Base-by-base conservation (phyloP, 1,140 invertebrate species). In the Leptopilina clavipes region DNA sequence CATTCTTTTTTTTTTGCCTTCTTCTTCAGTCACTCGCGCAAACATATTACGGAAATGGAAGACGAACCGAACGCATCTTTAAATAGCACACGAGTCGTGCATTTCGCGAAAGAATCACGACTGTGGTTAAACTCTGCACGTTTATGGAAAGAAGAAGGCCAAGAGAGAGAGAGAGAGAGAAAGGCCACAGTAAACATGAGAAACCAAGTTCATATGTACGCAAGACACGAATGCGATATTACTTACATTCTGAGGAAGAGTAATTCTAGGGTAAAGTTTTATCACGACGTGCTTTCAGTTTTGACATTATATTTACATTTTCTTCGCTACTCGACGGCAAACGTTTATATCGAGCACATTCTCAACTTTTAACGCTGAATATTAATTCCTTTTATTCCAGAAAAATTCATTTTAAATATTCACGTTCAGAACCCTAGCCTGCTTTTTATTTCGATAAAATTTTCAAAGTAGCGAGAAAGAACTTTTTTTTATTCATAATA, bases 231-330 rank as follows among this genome's bases (percentile, higher is more conserved):
- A 65, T 65, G 22, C 59, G 59, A 65, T 65, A 65, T 65, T 65
- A 65, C 59, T 65, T 65, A 65, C 59, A 65, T 65, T 65, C 25
- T 65, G 59, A 65, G 59, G 25, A 65, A 31, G 25, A 65, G 59
- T 65, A 65, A 65, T 65, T 65, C 59, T 31, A n/a, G 59, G 59
- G 59, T 65, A 65, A 65, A 65, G 59, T 65, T 65, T 65, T 65
- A 65, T 65, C 59, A 65, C 59, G n/a, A 65, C 59, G 59, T 65
- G 59, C 59, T 22, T 65, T 19, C 59, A 31, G 59, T 65, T 25
- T 65, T 31, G 59, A 65, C 59, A 65, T 65, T 65, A 65, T 65
- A 65, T 65, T 65, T 22, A 22, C 59, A 65, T 31, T 65, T 65
- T 65, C 59, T n/a, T 12, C 12, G 22, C 59, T 65, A 7, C 12